phyloP scores from a whole-genome alignment of 2,113 vertebrate species.

The Cervus canadensis region DNA sequence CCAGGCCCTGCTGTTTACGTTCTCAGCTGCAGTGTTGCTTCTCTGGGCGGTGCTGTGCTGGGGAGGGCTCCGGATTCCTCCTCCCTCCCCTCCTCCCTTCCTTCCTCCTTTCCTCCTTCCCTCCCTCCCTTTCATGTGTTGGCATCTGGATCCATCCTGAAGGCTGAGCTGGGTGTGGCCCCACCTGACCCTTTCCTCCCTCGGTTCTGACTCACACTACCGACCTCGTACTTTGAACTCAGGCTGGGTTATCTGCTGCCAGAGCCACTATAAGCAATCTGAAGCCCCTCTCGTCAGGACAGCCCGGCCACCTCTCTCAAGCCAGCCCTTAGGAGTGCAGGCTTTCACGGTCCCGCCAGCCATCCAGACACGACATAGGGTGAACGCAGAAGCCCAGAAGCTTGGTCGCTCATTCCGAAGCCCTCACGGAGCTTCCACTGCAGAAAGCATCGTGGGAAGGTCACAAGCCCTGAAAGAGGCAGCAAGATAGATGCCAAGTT shows the following conservation, averaged over 20 bases:
- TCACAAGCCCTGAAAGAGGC: not conserved
- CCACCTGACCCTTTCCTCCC: not conserved
- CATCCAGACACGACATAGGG: not conserved
- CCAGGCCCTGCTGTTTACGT: not conserved
- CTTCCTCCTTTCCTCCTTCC: rapidly evolving
- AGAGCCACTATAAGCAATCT: not conserved
- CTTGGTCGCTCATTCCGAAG: not conserved
- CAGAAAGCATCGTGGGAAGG: not conserved
- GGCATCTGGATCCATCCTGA: not conserved
- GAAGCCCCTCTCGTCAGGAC: not conserved
- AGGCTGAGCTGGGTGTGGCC: not conserved
- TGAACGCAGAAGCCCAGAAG: not conserved
- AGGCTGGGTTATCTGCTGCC: not conserved
- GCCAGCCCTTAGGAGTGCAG: not conserved
- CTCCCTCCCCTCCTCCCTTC: rapidly evolving
- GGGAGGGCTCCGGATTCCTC: not conserved
- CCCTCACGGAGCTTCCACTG: not conserved
- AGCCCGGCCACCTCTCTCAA: not conserved
- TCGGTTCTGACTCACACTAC: not conserved
- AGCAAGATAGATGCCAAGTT: not conserved
- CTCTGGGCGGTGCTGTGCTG: not conserved
- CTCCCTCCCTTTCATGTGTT: not conserved
- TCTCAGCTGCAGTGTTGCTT: not conserved
- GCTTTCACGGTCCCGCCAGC: rapidly evolving
- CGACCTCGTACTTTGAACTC: not conserved